A percentile compares a stretch with the other conserved stretches of the same genome.
phyloP scores from a whole-genome alignment of 2,888 invertebrate genomes.

The Tachystola acroxantha region DNA sequence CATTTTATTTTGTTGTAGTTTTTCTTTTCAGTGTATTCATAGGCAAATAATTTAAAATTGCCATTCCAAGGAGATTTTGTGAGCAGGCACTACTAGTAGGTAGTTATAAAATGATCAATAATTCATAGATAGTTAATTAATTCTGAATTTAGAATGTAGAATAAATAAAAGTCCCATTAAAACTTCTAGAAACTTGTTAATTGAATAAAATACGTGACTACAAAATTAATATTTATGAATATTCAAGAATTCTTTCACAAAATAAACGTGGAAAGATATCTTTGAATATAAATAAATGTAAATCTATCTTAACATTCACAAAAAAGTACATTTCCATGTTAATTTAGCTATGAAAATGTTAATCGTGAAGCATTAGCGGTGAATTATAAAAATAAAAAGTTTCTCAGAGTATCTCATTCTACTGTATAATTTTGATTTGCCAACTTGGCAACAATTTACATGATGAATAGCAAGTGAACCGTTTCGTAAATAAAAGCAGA shows the following conservation, averaged over 20 bases:
- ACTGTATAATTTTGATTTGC: slow-evolving; percentile 43
- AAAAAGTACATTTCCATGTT: slow-evolving; percentile 46
- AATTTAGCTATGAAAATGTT: slow-evolving; percentile 37
- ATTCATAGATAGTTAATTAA: too few species aligned
- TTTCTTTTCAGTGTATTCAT: too few species aligned
- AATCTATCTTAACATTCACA: slow-evolving; percentile 13
- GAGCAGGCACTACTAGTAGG: too few species aligned
- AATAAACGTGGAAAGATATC: slow-evolving; percentile 18
- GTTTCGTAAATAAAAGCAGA: slow-evolving; percentile 48
- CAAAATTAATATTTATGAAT: neutral
- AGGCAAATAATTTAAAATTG: too few species aligned
- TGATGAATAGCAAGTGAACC: slow-evolving; percentile 58
- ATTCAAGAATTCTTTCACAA: neutral
- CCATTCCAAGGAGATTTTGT: too few species aligned
- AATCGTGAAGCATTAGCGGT: slow-evolving; percentile 36
- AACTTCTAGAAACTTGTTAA: slow-evolving; percentile 28
- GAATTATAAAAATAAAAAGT: slow-evolving; percentile 28
- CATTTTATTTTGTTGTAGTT: too few species aligned
- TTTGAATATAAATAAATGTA: slow-evolving; percentile 24
- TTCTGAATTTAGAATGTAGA: too few species aligned
- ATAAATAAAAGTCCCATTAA: slow-evolving; percentile 17
- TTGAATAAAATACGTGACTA: neutral
- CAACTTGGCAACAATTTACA: slow-evolving; percentile 66
- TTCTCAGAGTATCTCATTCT: slow-evolving; percentile 12
- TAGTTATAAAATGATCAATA: too few species aligned